Conservation (phyloP, 2,888 invertebrate genomes). For the Mongoloraphidia duomilia region DNA sequence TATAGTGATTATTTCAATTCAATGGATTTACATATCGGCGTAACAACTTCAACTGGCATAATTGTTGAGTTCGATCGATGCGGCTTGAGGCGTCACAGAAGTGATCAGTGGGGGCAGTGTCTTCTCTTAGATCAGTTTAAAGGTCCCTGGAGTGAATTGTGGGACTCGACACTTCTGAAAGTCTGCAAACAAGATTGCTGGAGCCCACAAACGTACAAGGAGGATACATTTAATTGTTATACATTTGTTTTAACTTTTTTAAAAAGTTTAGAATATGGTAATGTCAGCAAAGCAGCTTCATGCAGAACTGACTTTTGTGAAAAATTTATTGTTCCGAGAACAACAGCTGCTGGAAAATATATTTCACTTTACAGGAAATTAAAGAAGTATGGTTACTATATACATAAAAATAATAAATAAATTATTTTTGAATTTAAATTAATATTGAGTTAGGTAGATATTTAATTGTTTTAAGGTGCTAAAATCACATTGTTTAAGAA, state of each 20-base stretch:
- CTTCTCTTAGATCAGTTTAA: constrained; percentile 52
- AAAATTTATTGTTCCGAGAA: constrained; percentile 66
- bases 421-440: too few relatives aligned
- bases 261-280: constrained; percentile 53
- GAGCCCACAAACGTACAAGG: constrained; percentile 56
- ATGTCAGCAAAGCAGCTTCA: constrained; percentile 51
- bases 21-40: constrained; percentile 79
- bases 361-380: constrained; percentile 67
- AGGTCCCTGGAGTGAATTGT: constrained; percentile 49
- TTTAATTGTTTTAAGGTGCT: too few relatives aligned
- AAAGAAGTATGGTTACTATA: constrained; percentile 35
- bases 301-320: constrained; percentile 61
- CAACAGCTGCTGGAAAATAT: constrained; percentile 72
- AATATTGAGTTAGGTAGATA: too few relatives aligned
- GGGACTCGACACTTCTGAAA: constrained; percentile 49
- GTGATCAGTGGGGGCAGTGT: constrained; percentile 50
- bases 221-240: constrained; percentile 70
- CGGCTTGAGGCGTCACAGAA: constrained; percentile 47
- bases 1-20: constrained; percentile 67
- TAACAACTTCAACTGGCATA: constrained; percentile 65
- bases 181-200: constrained; percentile 47
- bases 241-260: constrained; percentile 73
- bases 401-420: constrained; percentile 25
- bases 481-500: too few relatives aligned
- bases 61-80: constrained; percentile 75